Base-by-base conservation (phyloP, 2,113 vertebrate species). In the Copsychus sechellarum region DNA sequence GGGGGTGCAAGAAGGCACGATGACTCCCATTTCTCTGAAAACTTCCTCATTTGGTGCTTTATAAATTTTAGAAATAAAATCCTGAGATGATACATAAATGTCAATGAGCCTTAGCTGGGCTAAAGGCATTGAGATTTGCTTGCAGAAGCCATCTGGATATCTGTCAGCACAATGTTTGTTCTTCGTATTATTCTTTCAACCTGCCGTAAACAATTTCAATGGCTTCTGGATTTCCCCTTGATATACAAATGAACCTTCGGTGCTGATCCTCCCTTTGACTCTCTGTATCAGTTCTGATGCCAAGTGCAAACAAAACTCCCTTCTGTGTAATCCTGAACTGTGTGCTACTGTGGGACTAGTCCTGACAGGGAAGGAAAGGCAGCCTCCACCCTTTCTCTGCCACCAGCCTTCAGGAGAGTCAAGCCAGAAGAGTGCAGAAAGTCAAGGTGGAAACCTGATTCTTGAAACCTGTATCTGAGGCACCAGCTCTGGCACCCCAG, bases 161-260 rank as follows among this genome's bases (percentile, higher is more conserved):
- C 77, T 86, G 73, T 91, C 81, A 89, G 81, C 2, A 1, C 69
- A 33, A 4, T 71, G 61, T 79, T 96, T 95, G 48, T 67, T 89
- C 81, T 81, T 88, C 0, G 6, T 76, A 71, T 76, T 93, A 72
- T 84, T 93, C 83, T 91, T 95, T 85, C 77, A 81, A 66, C 83
- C 64, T 74, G 47, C 76, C 92, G 73, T 96, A 96, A 96, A 88
- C 86, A 81, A 34, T 92, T 93, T 53, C 73, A 84, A 14, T 93
- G 70, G 61, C 92, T 95, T 92, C 86, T 89, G 92, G 77, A 88
- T 95, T 96, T 97, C 69, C 89, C 86, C 91, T 70, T 72, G 45
- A 64, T 92, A 76, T 2, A 93, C 91, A 97, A 95, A 93, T 89
- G 73, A 79, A 67, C 84, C 73, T 51, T 84, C 38, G 51, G 80